These are phyloP conservation scores for Zaprionus kolodkinae DNA, from an alignment of 1,140 invertebrate species.

Conservation along the genomic window DNA sequence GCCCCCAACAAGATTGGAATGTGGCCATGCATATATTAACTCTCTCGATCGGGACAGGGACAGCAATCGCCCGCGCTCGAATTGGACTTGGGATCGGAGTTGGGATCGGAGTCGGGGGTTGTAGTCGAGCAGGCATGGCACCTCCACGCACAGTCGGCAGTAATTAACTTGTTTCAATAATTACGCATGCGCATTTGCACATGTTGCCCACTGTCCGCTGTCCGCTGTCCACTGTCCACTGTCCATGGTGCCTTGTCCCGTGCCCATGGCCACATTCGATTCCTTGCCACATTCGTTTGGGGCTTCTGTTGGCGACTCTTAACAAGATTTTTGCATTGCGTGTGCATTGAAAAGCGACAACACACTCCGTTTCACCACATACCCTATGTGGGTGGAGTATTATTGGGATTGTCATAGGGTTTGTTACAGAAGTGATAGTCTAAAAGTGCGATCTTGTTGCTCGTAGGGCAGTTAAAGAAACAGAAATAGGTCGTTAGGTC, in stretches of 20 bases:
- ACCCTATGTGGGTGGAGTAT: constrained; percentile 11
- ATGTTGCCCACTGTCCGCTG: constrained; percentile 58
- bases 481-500: no score
- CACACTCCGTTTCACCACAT: constrained; percentile 37
- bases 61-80: constrained; percentile 38
- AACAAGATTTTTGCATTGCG: constrained; percentile 83
- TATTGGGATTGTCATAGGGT: not conserved
- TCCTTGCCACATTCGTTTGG: constrained; percentile 40
- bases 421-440: not conserved
- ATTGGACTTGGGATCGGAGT: not conserved
- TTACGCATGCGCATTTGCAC: constrained; percentile 81
- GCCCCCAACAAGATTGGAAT: constrained; percentile 62
- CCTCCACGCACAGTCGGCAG: constrained; percentile 56
- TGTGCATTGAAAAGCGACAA: constrained; percentile 51
- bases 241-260: not conserved
- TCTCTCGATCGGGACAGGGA: constrained; percentile 1
- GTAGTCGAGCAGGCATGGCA: constrained; percentile 54
- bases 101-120: constrained; percentile 34
- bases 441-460: no score
- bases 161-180: constrained; percentile 83
- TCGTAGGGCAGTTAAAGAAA: no score
- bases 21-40: constrained; percentile 73
- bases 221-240: constrained; percentile 27
- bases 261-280: constrained; percentile 9
- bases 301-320: constrained; percentile 43